Conservation (phyloP, 2,113 vertebrate genomes). For the Serilophus lunatus region DNA sequence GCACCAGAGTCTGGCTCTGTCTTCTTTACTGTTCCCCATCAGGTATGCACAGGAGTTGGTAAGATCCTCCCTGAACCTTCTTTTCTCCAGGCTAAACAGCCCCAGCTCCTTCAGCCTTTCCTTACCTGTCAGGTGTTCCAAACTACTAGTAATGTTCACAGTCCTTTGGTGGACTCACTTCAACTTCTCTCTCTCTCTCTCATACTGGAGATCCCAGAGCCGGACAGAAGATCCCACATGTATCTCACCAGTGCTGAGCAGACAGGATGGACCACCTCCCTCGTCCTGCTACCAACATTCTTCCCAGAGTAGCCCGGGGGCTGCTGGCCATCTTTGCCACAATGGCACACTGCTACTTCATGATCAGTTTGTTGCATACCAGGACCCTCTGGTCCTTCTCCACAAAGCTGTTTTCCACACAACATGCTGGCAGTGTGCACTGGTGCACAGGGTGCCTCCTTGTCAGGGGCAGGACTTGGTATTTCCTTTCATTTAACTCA, state of each 20-base stretch:
- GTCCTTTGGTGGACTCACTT: not conserved
- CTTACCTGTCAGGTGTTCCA: not conserved
- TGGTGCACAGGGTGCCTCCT: not conserved
- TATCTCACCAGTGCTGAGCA: not conserved
- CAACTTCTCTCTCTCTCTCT: not conserved
- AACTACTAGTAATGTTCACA: not conserved
- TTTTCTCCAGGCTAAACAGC: not conserved
- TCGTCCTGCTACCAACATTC: not conserved
- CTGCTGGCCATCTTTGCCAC: not conserved
- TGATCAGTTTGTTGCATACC: accelerated
- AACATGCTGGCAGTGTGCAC: accelerated
- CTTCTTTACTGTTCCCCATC: not conserved
- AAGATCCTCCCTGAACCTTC: not conserved
- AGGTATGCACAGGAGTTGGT: not conserved
- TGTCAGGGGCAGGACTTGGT: accelerated
- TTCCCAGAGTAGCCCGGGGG: not conserved
- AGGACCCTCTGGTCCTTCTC: not conserved
- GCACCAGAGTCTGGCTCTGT: not conserved
- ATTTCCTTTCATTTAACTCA: not conserved
- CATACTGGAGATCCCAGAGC: not conserved
- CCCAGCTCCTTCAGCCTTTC: not conserved
- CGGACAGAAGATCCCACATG: not conserved
- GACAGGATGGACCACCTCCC: not conserved
- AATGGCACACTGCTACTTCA: not conserved
- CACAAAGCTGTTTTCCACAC: not conserved